Base-by-base conservation (phyloP, 2,797 vertebrate genomes). In the Atherinosoma microstoma region DNA sequence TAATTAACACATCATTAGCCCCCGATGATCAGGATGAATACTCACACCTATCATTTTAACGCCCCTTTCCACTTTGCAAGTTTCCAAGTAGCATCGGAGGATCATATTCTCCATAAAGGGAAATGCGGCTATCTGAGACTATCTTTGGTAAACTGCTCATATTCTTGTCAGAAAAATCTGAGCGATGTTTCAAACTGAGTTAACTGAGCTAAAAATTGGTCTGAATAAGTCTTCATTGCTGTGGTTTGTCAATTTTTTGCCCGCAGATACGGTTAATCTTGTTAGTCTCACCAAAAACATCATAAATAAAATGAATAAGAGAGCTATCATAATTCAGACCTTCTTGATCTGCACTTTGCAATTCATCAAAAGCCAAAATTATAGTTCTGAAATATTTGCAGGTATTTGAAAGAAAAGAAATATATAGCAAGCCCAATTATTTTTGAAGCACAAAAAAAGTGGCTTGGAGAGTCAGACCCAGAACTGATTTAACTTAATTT, bases 91-190 rank as follows among this genome's bases (percentile, higher is more conserved):
- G 32, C 49, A 53, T 53, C 12, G 4, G 49, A 53, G 22, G 22
- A 12, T 53, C 22, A 24, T 10, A 53, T 27, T 53, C 11, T 12
- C 22, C n/a, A 53, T 53, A 27, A 53, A 12, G 49, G 49, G 8
- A 24, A 27, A 32, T 57, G 22, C 9, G 11, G 36, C 20, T 40
- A n/a, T 40, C 64, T 66, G 51, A 13, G 35, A 2, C 57, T 53
- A 53, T 53, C 20, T 49, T 49, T 22, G n/a, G 47, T 9, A 22
- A 10, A 22, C 47, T 27, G 10, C 27, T 53, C 22, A 51, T 15
- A 51, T 51, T 22, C 49, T n/a, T 56, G 53, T 42, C 64, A 56
- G 54, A 58, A 58, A 68, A 29, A 30, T 58, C 15, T 27, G 38
- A 34, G 40, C 32, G 29, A n/a, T 49, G 45, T 56, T 30, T 6